Conservation (phyloP, 2,113 vertebrate species). For the Strigops habroptila region DNA sequence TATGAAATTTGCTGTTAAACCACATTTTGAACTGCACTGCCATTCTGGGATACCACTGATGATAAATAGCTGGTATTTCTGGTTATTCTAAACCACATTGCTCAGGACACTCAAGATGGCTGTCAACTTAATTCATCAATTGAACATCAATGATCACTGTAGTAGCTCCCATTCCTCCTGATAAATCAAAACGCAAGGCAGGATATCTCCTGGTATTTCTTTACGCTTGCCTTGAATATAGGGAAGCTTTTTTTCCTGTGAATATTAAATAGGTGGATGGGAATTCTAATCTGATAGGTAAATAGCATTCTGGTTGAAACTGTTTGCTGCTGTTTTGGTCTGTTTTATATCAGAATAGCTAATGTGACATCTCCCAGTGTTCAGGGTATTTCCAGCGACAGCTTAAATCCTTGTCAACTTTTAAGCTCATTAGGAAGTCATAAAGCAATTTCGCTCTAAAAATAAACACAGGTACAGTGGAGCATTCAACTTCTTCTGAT, state of each 20-base stretch:
- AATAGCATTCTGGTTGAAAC: background rate
- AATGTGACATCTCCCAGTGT: background rate
- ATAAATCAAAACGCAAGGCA: background rate
- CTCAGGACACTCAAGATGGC: background rate
- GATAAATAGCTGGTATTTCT: background rate
- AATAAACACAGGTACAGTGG: background rate
- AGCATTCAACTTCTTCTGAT: background rate
- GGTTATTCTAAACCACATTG: background rate
- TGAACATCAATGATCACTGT: background rate
- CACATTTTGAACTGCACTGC: background rate
- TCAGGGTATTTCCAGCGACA: background rate
- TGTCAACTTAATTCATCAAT: background rate
- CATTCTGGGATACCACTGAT: rapidly evolving
- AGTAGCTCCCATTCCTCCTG: background rate
- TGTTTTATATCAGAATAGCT: background rate
- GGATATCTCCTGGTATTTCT: background rate
- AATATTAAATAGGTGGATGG: background rate
- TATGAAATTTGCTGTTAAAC: background rate
- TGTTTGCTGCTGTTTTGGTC: background rate
- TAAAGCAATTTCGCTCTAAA: slow-evolving; percentile 6
- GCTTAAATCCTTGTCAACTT: background rate
- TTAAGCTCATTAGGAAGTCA: background rate
- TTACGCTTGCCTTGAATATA: rapidly evolving
- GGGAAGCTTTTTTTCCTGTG: background rate
- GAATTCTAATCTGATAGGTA: background rate